Percentiles rank a stretch among this genome's conserved stretches.
Evolutionary conservation across 2,888 invertebrate species (phyloP).

Genomic region (Alentia gelatinosa): DNA sequence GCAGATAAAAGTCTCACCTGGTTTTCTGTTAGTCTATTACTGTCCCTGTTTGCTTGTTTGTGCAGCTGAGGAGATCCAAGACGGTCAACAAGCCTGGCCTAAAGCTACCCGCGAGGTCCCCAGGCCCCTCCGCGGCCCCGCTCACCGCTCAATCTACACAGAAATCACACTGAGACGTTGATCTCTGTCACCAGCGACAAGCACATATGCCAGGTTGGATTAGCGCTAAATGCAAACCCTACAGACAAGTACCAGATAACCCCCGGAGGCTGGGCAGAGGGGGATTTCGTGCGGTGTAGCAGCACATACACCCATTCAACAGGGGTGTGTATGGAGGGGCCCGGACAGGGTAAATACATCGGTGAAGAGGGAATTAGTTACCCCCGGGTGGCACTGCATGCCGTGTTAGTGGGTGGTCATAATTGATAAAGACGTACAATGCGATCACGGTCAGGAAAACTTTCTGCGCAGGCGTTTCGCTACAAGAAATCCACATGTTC

Average conservation of each 20-base stretch:
- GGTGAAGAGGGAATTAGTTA: not conserved
- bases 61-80: not conserved
- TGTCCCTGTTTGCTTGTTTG: constrained; percentile 2
- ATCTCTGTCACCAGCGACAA: not conserved
- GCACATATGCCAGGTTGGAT: not conserved
- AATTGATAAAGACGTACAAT: not conserved
- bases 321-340: not conserved
- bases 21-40: constrained; percentile 16
- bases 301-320: not conserved
- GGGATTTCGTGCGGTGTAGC: not conserved
- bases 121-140: not conserved
- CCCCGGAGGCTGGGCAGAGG: not conserved
- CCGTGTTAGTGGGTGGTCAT: not conserved
- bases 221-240: not conserved
- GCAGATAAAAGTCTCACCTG: not conserved
- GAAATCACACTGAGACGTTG: constrained; percentile 7
- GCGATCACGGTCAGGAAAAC: no score
- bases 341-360: not conserved
- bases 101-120: not conserved
- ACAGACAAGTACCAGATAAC: not conserved
- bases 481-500: no score
- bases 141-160: not conserved
- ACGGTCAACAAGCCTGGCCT: constrained; percentile 3
- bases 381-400: not conserved
- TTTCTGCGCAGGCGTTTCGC: no score